phyloP scores from a whole-genome alignment of 2,797 vertebrate genomes.

The Capromys pilorides region DNA sequence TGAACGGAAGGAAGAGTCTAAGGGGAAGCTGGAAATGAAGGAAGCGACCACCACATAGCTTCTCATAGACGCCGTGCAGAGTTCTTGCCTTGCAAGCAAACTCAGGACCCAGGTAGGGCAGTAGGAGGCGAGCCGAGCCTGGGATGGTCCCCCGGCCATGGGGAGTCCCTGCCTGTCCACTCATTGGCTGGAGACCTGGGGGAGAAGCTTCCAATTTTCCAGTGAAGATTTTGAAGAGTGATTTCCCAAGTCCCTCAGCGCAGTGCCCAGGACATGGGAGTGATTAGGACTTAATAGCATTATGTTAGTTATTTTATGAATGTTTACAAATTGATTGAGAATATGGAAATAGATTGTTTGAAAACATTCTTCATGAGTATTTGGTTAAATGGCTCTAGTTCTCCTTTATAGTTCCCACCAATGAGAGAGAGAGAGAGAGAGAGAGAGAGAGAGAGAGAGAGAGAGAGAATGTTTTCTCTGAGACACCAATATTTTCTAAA shows the following conservation, averaged over 20 bases:
- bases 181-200: neutral
- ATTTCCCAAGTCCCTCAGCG: neutral
- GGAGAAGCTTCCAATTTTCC: neutral
- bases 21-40: neutral
- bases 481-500: neutral
- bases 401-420: neutral
- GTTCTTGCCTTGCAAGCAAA: neutral
- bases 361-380: neutral
- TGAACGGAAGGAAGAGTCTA: neutral
- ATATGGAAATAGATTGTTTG: neutral
- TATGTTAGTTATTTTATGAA: neutral
- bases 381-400: neutral
- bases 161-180: neutral
- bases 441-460: too few relatives aligned
- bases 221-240: neutral
- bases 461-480: neutral
- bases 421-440: too few relatives aligned
- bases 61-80: neutral
- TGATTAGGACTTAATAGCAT: neutral
- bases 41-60: neutral
- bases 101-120: neutral
- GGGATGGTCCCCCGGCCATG: neutral
- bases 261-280: neutral
- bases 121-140: neutral
- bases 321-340: slow-evolving; percentile 21